Percentiles rank a stretch among this genome's conserved stretches.
These are phyloP conservation scores for Ethmia dodecea DNA, from an alignment of 2,888 invertebrate species.

Conservation along the genomic window DNA sequence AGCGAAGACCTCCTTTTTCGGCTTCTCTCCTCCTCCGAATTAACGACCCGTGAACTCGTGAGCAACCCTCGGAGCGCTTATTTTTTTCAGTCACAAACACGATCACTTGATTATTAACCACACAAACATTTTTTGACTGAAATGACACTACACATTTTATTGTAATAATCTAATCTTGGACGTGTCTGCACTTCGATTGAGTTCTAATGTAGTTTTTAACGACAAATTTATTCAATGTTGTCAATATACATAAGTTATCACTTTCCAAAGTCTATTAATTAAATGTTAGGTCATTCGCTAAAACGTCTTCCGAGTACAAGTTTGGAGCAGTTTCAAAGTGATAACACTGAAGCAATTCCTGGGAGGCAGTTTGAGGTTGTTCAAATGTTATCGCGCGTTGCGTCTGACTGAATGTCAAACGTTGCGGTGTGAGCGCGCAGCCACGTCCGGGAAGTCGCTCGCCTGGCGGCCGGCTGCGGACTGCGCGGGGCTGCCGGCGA, in stretches of 20 bases:
- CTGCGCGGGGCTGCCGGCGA: conserved; percentile 63
- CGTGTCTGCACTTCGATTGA: too few relatives aligned
- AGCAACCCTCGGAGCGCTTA: conserved; percentile 49
- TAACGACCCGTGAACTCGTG: conserved; percentile 70
- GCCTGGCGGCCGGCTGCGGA: conserved; percentile 64
- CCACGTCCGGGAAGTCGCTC: conserved; percentile 48
- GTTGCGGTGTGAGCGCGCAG: conserved; percentile 33
- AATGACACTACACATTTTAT: conserved; percentile 39
- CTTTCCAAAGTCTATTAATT: conserved; percentile 26
- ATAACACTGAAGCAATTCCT: conserved; percentile 62
- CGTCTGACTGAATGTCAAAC: conserved; percentile 52
- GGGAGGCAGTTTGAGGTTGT: conserved; percentile 57
- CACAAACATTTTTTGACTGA: conserved; percentile 25
- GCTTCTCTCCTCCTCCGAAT: conserved; percentile 51
- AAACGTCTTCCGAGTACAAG: conserved; percentile 22
- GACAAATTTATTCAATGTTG: conserved; percentile 1
- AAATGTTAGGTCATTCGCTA: conserved; percentile 21
- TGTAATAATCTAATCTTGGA: too few relatives aligned
- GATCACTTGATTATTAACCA: conserved; percentile 47
- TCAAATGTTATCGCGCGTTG: conserved; percentile 58
- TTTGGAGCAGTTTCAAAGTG: conserved; percentile 36
- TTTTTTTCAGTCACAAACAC: conserved; percentile 62
- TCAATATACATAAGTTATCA: conserved; percentile 36
- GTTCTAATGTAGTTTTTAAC: too few relatives aligned
- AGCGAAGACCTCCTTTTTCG: conserved; percentile 54